These are phyloP conservation scores for Dipodomys stephensi DNA, from an alignment of 2,113 vertebrate species.

Conservation along the genomic window DNA sequence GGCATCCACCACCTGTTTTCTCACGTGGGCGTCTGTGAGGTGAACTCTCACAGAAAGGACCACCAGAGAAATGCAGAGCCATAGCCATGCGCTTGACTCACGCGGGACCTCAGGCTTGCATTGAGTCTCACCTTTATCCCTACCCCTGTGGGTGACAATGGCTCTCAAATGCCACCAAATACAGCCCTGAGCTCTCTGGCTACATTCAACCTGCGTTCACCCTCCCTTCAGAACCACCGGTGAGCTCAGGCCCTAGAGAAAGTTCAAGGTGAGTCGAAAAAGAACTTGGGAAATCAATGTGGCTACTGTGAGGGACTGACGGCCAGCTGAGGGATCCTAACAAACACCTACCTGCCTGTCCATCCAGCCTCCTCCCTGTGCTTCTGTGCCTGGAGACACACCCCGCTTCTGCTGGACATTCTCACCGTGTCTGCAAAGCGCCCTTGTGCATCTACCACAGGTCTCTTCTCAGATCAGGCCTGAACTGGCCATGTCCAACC, in stretches of 20 bases:
- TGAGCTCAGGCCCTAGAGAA: too few species aligned
- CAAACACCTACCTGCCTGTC: not conserved
- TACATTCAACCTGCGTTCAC: not conserved
- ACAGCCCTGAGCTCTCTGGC: not conserved
- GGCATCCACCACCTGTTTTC: not conserved
- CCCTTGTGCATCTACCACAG: too few species aligned
- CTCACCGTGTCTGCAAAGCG: too few species aligned
- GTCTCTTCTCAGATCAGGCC: too few species aligned
- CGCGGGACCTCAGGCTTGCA: accelerated
- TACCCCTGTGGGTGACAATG: not conserved
- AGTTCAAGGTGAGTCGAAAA: not conserved
- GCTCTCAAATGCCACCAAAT: not conserved
- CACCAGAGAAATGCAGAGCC: not conserved
- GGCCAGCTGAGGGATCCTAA: too few species aligned
- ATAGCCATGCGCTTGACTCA: accelerated
- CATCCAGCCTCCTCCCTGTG: too few species aligned
- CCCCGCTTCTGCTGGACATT: too few species aligned
- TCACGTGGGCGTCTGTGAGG: not conserved
- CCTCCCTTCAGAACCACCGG: accelerated
- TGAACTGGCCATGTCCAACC: too few species aligned
- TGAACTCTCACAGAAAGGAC: not conserved
- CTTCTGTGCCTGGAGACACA: too few species aligned
- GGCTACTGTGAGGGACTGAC: not conserved
- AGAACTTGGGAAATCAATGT: not conserved
- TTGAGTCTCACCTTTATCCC: not conserved